Evolutionary conservation across 2,888 invertebrate genomes (phyloP).

Genomic region (Orthonychiurus folsomi): DNA sequence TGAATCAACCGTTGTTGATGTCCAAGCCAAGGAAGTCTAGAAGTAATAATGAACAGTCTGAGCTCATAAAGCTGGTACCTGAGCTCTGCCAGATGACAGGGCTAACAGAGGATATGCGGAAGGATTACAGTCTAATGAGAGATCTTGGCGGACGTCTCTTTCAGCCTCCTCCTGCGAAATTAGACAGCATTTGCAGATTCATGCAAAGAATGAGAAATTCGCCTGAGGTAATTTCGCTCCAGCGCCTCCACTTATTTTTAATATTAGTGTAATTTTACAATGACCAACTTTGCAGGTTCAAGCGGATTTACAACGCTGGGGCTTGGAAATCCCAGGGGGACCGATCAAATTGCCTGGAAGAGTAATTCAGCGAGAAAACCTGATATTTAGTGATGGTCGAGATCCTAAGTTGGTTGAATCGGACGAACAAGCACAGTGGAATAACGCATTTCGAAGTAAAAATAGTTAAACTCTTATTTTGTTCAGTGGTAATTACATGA

Average conservation of each 20-base stretch:
- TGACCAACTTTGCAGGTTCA: not conserved
- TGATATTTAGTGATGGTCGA: constrained; percentile 44
- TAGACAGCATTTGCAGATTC: constrained; percentile 56
- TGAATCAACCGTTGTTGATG: constrained; percentile 11
- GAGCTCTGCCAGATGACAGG: constrained; percentile 84
- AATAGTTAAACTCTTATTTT: not conserved
- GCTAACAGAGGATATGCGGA: constrained; percentile 70
- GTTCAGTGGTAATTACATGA: not conserved
- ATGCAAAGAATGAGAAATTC: constrained; percentile 47
- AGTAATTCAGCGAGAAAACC: constrained; percentile 56
- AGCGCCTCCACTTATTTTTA: not conserved
- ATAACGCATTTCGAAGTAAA: constrained; percentile 52
- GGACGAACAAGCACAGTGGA: constrained; percentile 62
- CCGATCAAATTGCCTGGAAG: constrained; percentile 56
- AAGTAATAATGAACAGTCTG: constrained; percentile 46
- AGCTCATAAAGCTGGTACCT: constrained; percentile 66
- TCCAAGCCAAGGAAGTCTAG: not conserved
- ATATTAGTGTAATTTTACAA: not conserved
- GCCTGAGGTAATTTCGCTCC: constrained; percentile 34
- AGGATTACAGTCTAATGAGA: constrained; percentile 74
- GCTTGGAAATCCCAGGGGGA: constrained; percentile 55
- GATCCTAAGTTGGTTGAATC: constrained; percentile 46
- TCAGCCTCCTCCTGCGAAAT: constrained; percentile 67
- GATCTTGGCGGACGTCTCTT: constrained; percentile 69
- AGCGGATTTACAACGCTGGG: constrained; percentile 54